Conservation (phyloP, 2,113 vertebrate species). For the Grammomys dolichurus region DNA sequence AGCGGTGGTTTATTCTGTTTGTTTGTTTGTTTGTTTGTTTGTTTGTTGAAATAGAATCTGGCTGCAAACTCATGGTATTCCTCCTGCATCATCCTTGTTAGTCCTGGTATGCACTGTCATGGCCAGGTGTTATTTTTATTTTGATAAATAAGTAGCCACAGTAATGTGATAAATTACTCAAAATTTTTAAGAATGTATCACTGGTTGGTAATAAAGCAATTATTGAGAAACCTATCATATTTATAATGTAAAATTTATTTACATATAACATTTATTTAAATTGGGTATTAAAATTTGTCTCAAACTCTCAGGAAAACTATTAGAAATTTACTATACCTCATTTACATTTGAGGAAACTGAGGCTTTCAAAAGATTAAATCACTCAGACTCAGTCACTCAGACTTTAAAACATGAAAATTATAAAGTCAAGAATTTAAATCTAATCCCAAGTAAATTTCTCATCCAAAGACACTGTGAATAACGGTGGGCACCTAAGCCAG, state of each 20-base stretch:
- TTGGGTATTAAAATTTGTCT: slow-evolving; percentile 32
- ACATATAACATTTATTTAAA: slow-evolving; percentile 21
- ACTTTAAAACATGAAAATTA: slow-evolving; percentile 21
- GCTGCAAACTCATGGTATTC: neutral
- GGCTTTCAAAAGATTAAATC: neutral
- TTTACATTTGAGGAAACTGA: slow-evolving; percentile 40
- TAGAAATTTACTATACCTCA: neutral
- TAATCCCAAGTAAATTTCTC: neutral
- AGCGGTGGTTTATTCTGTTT: neutral
- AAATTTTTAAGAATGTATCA: slow-evolving; percentile 40
- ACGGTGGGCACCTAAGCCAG: neutral
- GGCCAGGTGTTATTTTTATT: neutral
- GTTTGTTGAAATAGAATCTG: neutral
- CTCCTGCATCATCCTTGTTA: neutral
- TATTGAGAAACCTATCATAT: slow-evolving; percentile 17
- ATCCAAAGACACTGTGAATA: neutral
- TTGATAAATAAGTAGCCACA: slow-evolving; percentile 38
- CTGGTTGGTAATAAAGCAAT: slow-evolving; percentile 34
- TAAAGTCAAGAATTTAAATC: neutral
- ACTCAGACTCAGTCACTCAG: neutral
- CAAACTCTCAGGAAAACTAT: slow-evolving; percentile 38
- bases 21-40: neutral
- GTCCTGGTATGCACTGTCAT: neutral
- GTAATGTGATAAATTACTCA: slow-evolving; percentile 7
- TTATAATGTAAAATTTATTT: neutral